These are phyloP conservation scores for Lapara coniferarum DNA, from an alignment of 2,888 invertebrate species.

Conservation along the genomic window DNA sequence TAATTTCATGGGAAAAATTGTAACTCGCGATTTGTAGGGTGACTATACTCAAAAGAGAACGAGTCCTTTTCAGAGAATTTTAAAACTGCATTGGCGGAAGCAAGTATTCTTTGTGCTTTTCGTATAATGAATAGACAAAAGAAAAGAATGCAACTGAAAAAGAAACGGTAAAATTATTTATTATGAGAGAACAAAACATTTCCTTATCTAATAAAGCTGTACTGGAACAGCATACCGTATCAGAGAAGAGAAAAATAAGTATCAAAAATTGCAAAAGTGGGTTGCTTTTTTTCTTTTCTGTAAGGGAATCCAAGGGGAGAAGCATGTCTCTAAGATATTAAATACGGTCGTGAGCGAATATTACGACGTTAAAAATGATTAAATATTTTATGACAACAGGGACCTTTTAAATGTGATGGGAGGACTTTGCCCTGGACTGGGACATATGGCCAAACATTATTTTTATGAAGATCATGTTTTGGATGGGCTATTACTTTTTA, in stretches of 20 bases:
- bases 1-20: too few relatives aligned
- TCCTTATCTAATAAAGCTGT: neutral
- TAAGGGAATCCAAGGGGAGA: neutral
- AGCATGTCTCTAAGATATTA: neutral
- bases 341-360: neutral
- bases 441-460: constrained; percentile 7
- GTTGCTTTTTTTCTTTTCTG: too few relatives aligned
- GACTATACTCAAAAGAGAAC: too few relatives aligned
- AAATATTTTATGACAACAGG: constrained; percentile 4
- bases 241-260: neutral
- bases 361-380: neutral
- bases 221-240: neutral
- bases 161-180: too few relatives aligned
- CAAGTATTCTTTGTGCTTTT: too few relatives aligned
- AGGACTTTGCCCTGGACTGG: neutral
- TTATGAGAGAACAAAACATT: too few relatives aligned
- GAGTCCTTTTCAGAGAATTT: too few relatives aligned
- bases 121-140: too few relatives aligned
- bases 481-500: neutral
- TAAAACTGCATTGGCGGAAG: too few relatives aligned
- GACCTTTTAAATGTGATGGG: neutral
- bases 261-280: neutral
- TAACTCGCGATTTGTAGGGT: too few relatives aligned
- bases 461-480: constrained; percentile 1
- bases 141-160: too few relatives aligned